Conservation (phyloP, 1,140 invertebrate species). For the Ladona fulva region DNA sequence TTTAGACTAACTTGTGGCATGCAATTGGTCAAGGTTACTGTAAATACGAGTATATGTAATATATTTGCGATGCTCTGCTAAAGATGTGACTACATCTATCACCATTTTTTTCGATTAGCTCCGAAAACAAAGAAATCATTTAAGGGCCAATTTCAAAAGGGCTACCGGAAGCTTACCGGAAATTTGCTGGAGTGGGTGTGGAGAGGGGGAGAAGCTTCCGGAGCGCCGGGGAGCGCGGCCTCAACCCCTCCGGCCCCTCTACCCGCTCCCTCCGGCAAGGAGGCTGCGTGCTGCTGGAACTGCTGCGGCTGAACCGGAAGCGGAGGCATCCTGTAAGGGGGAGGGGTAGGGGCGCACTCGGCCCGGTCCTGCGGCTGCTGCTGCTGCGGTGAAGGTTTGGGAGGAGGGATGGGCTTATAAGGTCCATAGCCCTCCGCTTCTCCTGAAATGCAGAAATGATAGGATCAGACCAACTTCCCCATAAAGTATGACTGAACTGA, state of each 20-base stretch:
- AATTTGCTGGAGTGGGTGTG: slow-evolving; percentile 2
- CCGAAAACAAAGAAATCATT: no score
- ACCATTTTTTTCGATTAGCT: no score
- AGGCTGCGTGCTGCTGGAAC: background rate
- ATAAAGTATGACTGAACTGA: no score
- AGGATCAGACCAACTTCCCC: no score
- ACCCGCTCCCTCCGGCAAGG: background rate
- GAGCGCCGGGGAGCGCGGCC: background rate
- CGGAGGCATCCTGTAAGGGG: background rate
- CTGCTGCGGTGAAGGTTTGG: background rate
- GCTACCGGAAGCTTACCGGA: background rate
- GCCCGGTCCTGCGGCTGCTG: background rate
- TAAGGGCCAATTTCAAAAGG: no score
- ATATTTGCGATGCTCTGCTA: no score
- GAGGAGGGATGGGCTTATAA: background rate
- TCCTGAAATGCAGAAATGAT: background rate
- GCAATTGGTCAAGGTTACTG: no score
- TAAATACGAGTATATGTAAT: no score
- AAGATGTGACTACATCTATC: no score
- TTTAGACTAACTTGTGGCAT: no score
- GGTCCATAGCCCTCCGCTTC: slow-evolving; percentile 1
- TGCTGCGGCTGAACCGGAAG: background rate
- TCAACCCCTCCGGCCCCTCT: background rate
- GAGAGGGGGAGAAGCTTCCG: background rate
- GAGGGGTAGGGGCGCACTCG: background rate